A percentile compares a stretch with the other conserved stretches of the same genome.
Conservation (phyloP, 2,888 invertebrate genomes). For the Perizoma affinitatum region DNA sequence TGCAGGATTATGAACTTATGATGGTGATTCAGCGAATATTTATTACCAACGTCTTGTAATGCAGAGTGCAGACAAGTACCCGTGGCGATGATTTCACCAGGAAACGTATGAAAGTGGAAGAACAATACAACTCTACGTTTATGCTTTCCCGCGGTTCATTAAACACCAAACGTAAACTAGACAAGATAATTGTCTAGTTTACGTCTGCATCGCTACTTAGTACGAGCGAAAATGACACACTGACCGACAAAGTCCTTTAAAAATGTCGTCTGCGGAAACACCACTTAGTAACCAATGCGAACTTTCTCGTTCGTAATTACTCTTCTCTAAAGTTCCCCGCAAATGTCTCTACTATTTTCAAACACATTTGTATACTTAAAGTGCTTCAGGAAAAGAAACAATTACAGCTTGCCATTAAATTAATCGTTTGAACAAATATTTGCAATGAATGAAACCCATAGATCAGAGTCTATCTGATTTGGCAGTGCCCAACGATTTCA, state of each 20-base stretch:
- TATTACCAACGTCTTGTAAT: too few species aligned
- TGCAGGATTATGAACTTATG: too few species aligned
- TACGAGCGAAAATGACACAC: slow-evolving; percentile 56
- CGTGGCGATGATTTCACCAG: slow-evolving; percentile 27
- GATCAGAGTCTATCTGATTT: too few species aligned
- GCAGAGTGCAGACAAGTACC: background rate
- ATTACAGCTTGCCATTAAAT: too few species aligned
- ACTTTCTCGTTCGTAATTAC: slow-evolving; percentile 67
- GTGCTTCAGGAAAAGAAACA: too few species aligned
- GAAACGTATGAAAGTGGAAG: slow-evolving; percentile 35
- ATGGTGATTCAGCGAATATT: too few species aligned
- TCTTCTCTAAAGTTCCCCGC: slow-evolving; percentile 27
- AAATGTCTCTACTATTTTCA: background rate
- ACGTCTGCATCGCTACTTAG: slow-evolving; percentile 45
- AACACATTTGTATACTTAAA: background rate
- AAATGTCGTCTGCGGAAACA: slow-evolving; percentile 56
- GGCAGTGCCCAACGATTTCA: too few species aligned
- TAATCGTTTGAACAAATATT: too few species aligned
- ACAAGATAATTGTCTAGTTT: slow-evolving; percentile 60
- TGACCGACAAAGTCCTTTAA: slow-evolving; percentile 68
- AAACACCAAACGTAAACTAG: slow-evolving; percentile 50
- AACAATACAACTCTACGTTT: slow-evolving; percentile 52
- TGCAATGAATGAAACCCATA: too few species aligned
- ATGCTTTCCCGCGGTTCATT: slow-evolving; percentile 60
- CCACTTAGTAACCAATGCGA: slow-evolving; percentile 52